Conservation (phyloP, 1,140 invertebrate species). For the Anadara kagoshimensis region DNA sequence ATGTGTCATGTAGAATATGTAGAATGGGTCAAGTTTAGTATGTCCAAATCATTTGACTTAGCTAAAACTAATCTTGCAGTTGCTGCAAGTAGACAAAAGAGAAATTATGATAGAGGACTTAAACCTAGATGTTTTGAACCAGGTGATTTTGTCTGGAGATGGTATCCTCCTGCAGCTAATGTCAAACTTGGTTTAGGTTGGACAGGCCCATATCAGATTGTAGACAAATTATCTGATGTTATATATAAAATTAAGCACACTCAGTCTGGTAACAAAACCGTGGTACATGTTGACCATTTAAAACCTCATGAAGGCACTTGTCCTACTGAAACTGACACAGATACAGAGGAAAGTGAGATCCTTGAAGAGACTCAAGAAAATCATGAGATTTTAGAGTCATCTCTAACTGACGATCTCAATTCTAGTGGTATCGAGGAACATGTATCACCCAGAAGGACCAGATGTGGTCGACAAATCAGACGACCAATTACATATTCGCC, state of each 20-base stretch:
- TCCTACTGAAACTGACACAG: neutral
- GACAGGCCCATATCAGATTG: constrained; percentile 2
- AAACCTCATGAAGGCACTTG: constrained; percentile 2
- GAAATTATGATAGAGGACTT: constrained; percentile 11
- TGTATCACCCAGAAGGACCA: neutral
- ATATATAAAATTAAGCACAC: constrained; percentile 14
- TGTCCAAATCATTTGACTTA: constrained; percentile 2
- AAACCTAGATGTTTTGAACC: constrained; percentile 1
- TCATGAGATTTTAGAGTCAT: neutral
- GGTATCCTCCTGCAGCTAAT: constrained; percentile 13
- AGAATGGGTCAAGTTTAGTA: constrained; percentile 4
- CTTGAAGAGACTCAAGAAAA: neutral
- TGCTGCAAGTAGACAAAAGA: constrained; percentile 8
- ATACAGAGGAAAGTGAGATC: neutral
- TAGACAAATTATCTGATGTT: constrained; percentile 12
- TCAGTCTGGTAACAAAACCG: neutral
- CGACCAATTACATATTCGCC: neutral
- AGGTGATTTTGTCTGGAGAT: constrained; percentile 29
- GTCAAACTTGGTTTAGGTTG: constrained; percentile 15
- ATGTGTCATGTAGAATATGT: constrained; percentile 9
- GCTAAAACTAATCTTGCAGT: neutral
- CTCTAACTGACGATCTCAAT: no score
- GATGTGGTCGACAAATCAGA: neutral
- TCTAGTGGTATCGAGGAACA: neutral
- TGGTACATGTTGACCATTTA: constrained; percentile 18